Evolutionary conservation across 1,140 invertebrate genomes (phyloP), one percentile per base, ranked within the genome.

Genomic region (Proctacanthus coquilletti): DNA sequence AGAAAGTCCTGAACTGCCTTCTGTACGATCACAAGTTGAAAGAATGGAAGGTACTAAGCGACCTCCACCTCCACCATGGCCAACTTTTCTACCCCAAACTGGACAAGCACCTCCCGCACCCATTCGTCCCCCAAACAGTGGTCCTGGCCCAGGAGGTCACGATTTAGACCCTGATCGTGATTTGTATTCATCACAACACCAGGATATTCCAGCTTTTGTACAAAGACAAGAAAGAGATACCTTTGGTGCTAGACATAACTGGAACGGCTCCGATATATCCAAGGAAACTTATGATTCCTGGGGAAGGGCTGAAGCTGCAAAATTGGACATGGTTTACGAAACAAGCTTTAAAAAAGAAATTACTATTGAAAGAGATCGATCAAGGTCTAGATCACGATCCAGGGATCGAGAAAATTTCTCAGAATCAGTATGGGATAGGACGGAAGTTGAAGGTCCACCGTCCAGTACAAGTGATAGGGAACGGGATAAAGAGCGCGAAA

Each of bases 211-310:
- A 45, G 73, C 66, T 0, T 82, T 83, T 15, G 72, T 84, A 10
- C 82, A 86, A 38, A 62, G 73, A 1, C 70, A 75, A 40, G 72
- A 76, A 43, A 52, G 72, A 11, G 74, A 76, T 34, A 76, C 74
- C 0, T 77, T 76, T 39, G 74, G 74, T 0, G 71, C 72, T 0
- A 69, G 72, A 42, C 71, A 74, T 48, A 65, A 69, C 19, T 47
- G 46, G 46, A 41, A 43, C 30, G 42, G 35, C 14, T 39, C 43
- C 1, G 52, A 42, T 5, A 34, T 45, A 15, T 36, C 41, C 0
- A 46, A 45, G 10, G 45, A 49, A 17, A 33, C 36, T 35, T 55
- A 46, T 45, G 50, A 45, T 42, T 51, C 33, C 29, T 52, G 32
- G 49, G 50, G 42, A 10, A 31, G 43, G 18, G 42, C 38, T 15